Evolutionary conservation across 2,113 vertebrate genomes (phyloP).

Genomic region (Anseranas semipalmata): DNA sequence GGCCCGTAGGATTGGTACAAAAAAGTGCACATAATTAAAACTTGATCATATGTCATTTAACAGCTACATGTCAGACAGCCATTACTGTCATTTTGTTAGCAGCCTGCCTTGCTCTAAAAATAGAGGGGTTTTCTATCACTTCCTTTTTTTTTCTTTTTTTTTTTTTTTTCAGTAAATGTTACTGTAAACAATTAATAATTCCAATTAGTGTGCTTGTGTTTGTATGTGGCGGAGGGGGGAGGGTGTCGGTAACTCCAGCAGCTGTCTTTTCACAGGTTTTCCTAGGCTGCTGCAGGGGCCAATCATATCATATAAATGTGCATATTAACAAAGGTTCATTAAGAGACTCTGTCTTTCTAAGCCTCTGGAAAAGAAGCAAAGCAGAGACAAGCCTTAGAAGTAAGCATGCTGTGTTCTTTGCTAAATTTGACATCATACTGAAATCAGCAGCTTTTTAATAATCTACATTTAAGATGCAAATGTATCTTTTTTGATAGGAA

Average conservation of each 20-base stretch:
- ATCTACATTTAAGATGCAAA: constrained; percentile 44
- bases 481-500: neutral
- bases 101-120: neutral
- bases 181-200: constrained; percentile 45
- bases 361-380: constrained; percentile 49
- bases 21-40: neutral
- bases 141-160: neutral
- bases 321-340: constrained; percentile 68
- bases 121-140: neutral
- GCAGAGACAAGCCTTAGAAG: neutral
- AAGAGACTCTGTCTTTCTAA: constrained; percentile 7
- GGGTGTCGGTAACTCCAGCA: neutral
- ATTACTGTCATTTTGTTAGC: neutral
- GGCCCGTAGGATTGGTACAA: neutral
- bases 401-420: neutral
- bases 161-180: constrained; percentile 2
- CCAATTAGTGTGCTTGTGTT: neutral
- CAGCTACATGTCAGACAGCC: neutral
- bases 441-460: constrained; percentile 41
- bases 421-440: neutral
- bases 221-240: no score
- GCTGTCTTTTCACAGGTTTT: constrained; percentile 50
- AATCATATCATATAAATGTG: constrained; percentile 62
- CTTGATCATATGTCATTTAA: neutral
- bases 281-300: constrained; percentile 28